Evolutionary conservation across 2,888 invertebrate genomes (phyloP).

Genomic region (Amphipoea oculea): DNA sequence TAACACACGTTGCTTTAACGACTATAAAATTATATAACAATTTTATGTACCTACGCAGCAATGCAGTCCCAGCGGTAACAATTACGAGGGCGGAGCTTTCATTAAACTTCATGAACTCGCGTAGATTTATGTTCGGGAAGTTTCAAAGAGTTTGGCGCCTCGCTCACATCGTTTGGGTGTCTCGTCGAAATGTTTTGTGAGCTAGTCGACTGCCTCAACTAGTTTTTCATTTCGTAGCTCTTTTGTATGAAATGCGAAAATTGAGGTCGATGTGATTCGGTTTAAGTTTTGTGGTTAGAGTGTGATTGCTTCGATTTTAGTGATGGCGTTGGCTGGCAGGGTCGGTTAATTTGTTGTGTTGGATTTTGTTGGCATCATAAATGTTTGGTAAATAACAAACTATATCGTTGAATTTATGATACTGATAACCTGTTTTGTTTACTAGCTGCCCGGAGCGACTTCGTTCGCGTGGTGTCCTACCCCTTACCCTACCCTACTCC

Average conservation of each 20-base stretch:
- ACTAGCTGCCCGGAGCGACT: too few species aligned
- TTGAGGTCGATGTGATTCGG: slow-evolving; percentile 17
- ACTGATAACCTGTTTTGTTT: too few species aligned
- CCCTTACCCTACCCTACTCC: too few species aligned
- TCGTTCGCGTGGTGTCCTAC: too few species aligned
- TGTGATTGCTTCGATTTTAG: slow-evolving; percentile 24
- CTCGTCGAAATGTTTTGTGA: slow-evolving; percentile 61
- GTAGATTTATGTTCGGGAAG: slow-evolving; percentile 71
- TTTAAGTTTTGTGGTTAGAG: slow-evolving; percentile 22
- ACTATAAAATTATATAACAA: slow-evolving; percentile 64
- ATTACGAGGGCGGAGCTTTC: slow-evolving; percentile 73
- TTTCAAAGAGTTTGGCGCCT: slow-evolving; percentile 67
- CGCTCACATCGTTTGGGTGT: slow-evolving; percentile 58
- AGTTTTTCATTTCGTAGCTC: slow-evolving; percentile 45
- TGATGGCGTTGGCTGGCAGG: background rate
- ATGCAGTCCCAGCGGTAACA: slow-evolving; percentile 70
- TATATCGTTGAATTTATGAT: too few species aligned
- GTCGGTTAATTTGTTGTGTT: slow-evolving; percentile 8
- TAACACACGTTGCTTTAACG: slow-evolving; percentile 57
- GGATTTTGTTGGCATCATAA: background rate
- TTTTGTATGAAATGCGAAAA: slow-evolving; percentile 44
- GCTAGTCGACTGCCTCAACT: slow-evolving; percentile 45
- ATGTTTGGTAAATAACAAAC: slow-evolving; percentile 5
- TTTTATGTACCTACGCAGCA: slow-evolving; percentile 64
- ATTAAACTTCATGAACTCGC: slow-evolving; percentile 75